phyloP scores from a whole-genome alignment of 2,888 invertebrate species.

The Aromia moschata region DNA sequence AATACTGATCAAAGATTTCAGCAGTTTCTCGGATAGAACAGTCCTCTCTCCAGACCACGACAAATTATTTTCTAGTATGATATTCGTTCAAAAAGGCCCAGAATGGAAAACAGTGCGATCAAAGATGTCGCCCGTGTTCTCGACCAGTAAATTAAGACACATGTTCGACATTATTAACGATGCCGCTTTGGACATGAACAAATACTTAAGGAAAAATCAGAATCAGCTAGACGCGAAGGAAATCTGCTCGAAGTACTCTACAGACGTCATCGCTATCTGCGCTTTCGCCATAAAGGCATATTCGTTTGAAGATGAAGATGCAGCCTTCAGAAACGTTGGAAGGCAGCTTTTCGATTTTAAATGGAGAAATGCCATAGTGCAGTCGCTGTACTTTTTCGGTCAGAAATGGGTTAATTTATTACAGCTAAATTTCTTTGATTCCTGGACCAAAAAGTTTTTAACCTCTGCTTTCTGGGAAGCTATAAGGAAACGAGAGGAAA shows the following conservation, averaged over 20 bases:
- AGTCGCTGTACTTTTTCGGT: slow-evolving; percentile 34
- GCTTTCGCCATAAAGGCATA: slow-evolving; percentile 62
- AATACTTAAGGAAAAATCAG: no score
- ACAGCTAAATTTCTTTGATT: not conserved
- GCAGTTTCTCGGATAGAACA: slow-evolving; percentile 63
- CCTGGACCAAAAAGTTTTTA: slow-evolving; percentile 46
- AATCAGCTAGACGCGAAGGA: slow-evolving; percentile 52
- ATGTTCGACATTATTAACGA: no score
- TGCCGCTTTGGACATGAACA: no score
- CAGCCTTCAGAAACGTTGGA: slow-evolving; percentile 58
- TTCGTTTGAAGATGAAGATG: slow-evolving; percentile 56
- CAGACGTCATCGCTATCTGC: slow-evolving; percentile 62
- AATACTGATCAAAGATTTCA: slow-evolving; percentile 64
- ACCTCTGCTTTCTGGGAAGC: slow-evolving; percentile 49
- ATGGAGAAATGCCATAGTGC: slow-evolving; percentile 43
- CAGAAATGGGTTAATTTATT: not conserved
- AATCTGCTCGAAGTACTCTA: slow-evolving; percentile 58
- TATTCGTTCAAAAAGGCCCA: slow-evolving; percentile 63
- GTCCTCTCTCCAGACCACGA: slow-evolving; percentile 60
- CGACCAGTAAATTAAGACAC: slow-evolving; percentile 66
- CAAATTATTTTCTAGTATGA: slow-evolving; percentile 58
- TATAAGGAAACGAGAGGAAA: slow-evolving; percentile 48
- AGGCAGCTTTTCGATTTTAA: slow-evolving; percentile 53
- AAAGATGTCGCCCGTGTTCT: slow-evolving; percentile 67
- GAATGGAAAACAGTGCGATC: slow-evolving; percentile 66